Conservation (phyloP, 2,888 invertebrate species). For the Macrosiphum euphorbiae region DNA sequence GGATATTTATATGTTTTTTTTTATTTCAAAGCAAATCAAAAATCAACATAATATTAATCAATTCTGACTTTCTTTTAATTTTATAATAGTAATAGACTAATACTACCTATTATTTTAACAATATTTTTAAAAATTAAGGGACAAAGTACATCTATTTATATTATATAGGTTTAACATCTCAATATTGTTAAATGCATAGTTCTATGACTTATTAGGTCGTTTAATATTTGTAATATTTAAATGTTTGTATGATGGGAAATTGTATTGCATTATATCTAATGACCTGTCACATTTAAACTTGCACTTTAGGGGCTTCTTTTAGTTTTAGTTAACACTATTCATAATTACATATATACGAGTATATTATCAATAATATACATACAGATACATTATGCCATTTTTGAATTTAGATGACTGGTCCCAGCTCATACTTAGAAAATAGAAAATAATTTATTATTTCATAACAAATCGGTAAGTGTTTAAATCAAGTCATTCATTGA, state of each 20-base stretch:
- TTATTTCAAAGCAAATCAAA: too few species aligned
- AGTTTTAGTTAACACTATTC: neutral
- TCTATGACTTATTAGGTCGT: neutral
- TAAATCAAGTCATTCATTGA: neutral
- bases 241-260: neutral
- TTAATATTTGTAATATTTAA: neutral
- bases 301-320: neutral
- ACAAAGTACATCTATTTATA: neutral
- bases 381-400: neutral
- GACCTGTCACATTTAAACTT: neutral
- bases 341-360: neutral
- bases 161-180: neutral
- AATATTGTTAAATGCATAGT: neutral
- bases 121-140: neutral
- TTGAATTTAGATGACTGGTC: neutral
- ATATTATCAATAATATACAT: neutral
- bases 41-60: neutral
- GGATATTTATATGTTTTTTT: too few species aligned
- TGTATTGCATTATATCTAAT: neutral
- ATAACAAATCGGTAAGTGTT: neutral
- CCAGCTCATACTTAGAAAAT: neutral
- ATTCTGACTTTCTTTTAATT: neutral
- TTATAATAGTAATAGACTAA: neutral
- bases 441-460: neutral
- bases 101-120: neutral